These are phyloP conservation scores for Isurus oxyrinchus DNA, from an alignment of 2,113 vertebrate genomes.

Conservation along the genomic window DNA sequence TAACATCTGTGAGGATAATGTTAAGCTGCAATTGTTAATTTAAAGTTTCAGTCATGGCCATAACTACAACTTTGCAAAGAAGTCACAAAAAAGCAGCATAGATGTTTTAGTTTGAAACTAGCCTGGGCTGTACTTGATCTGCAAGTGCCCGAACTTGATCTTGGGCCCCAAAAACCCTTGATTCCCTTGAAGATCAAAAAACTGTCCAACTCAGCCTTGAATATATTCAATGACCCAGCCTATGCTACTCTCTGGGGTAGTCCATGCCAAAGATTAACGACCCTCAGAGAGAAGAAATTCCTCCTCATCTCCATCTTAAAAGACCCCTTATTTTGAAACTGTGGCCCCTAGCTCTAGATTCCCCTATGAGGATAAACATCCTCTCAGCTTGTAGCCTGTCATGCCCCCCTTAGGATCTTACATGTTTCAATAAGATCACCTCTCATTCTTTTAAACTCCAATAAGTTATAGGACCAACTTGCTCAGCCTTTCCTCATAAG, in stretches of 20 bases:
- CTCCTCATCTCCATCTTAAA: not conserved
- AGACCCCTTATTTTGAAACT: too few relatives aligned
- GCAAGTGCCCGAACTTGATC: not conserved
- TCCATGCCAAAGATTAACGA: not conserved
- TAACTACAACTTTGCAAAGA: not conserved
- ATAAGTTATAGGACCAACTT: too few relatives aligned
- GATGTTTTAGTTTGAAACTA: not conserved
- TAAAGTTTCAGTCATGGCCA: not conserved
- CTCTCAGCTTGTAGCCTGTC: too few relatives aligned
- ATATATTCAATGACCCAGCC: not conserved
- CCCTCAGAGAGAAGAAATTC: not conserved
- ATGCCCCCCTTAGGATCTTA: too few relatives aligned
- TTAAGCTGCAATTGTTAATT: not conserved
- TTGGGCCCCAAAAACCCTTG: not conserved
- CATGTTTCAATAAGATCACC: too few relatives aligned
- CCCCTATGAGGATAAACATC: too few relatives aligned
- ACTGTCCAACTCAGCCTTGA: not conserved
- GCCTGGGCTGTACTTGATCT: not conserved
- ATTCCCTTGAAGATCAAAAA: too few relatives aligned
- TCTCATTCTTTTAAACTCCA: too few relatives aligned
- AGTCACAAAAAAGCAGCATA: not conserved
- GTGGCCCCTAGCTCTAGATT: too few relatives aligned
- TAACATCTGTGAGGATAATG: not conserved
- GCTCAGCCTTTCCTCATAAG: too few relatives aligned
- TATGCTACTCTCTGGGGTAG: not conserved